Evolutionary conservation across 1,140 invertebrate genomes (phyloP).

Genomic region (Brachionus paranguensis): DNA sequence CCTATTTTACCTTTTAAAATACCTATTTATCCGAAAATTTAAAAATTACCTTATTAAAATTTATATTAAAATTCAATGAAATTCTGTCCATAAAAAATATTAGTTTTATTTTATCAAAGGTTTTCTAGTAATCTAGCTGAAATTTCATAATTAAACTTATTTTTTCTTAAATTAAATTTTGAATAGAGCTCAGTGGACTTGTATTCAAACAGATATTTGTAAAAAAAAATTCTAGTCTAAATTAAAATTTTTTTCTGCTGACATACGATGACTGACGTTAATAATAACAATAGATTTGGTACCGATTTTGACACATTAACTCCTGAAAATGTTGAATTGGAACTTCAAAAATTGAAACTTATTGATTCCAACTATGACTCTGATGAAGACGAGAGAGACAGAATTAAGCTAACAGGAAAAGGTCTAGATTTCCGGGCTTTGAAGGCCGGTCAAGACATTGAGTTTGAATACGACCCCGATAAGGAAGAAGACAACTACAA

Average conservation of each 20-base stretch:
- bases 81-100: neutral
- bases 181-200: neutral
- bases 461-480: slow-evolving; percentile 10
- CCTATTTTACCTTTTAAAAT: neutral
- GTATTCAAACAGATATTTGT: too few relatives aligned
- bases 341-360: slow-evolving; percentile 3
- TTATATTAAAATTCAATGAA: neutral
- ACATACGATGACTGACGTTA: neutral
- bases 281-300: neutral
- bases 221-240: too few relatives aligned
- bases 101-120: neutral
- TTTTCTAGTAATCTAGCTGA: neutral
- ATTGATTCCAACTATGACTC: slow-evolving; percentile 31
- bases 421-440: slow-evolving; percentile 26
- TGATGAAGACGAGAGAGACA: slow-evolving; percentile 20
- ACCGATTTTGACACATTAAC: slow-evolving; percentile 12
- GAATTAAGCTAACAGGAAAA: slow-evolving; percentile 19
- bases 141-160: neutral
- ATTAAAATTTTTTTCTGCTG: too few relatives aligned
- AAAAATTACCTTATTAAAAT: too few relatives aligned
- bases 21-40: neutral
- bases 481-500: slow-evolving; percentile 30
- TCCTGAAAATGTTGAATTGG: slow-evolving; percentile 30
- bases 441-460: slow-evolving; percentile 20
- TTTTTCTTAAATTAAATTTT: neutral